Evolutionary conservation across 1,140 invertebrate genomes (phyloP).

Genomic region (Radopholus similis): DNA sequence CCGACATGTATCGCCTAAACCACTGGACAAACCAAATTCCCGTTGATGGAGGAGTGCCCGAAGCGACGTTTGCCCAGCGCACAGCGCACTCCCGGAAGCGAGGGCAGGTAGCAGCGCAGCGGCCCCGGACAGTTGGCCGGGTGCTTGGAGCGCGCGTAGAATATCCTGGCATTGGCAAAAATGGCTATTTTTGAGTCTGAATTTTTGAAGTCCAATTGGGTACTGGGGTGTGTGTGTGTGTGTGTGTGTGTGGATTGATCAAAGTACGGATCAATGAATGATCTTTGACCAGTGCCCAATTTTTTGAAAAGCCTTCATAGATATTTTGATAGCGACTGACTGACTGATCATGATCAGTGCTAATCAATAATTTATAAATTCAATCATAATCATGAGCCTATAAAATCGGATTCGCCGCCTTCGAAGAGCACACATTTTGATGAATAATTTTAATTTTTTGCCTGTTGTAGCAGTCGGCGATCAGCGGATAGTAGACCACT

Average conservation of each 20-base stretch:
- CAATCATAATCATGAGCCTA: too few relatives aligned
- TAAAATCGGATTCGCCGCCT: too few relatives aligned
- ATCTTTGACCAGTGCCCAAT: neutral
- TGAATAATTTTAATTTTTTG: neutral
- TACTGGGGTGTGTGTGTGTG: too few relatives aligned
- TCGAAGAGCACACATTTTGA: too few relatives aligned
- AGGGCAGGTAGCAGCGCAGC: conserved; percentile 34
- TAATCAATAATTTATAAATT: neutral
- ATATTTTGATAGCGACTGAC: too few relatives aligned
- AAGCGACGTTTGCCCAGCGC: conserved; percentile 23
- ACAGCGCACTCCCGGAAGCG: conserved; percentile 30
- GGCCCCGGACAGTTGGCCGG: conserved; percentile 37
- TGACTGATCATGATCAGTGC: neutral
- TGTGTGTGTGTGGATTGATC: neutral
- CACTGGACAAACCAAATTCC: neutral
- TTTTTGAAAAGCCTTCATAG: too few relatives aligned
- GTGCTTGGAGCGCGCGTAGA: conserved; percentile 41
- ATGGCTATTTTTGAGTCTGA: neutral
- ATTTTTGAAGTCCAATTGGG: too few relatives aligned
- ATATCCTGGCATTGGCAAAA: conserved; percentile 23
- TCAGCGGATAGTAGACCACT: conserved; percentile 45
- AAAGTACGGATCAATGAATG: neutral
- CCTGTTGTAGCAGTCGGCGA: conserved; percentile 49
- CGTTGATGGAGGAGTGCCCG: conserved; percentile 25
- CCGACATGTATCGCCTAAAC: too few relatives aligned